phyloP scores from a whole-genome alignment of 1,140 invertebrate genomes.

The Trachymyrmex septentrionalis region DNA sequence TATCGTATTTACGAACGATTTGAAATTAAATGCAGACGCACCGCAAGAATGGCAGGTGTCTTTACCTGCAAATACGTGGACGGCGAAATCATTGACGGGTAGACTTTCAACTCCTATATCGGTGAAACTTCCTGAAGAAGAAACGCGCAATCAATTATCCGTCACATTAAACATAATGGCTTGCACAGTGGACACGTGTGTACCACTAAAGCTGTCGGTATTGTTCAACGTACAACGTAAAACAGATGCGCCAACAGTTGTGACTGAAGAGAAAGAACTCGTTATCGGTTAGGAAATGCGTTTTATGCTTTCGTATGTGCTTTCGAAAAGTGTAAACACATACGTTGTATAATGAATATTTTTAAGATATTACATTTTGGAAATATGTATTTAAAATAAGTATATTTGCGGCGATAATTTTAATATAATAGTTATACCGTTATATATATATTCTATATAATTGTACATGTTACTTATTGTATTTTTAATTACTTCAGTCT shows the following conservation, averaged over 20 bases:
- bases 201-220: constrained; percentile 84
- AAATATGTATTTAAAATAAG: constrained; percentile 18
- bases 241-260: constrained; percentile 67
- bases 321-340: neutral
- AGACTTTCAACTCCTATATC: constrained; percentile 79
- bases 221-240: constrained; percentile 84
- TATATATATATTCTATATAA: constrained; percentile 25
- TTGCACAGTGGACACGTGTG: constrained; percentile 85
- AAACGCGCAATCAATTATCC: constrained; percentile 75
- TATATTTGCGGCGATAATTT: too few relatives aligned
- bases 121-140: constrained; percentile 81
- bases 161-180: constrained; percentile 85
- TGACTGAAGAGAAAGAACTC: constrained; percentile 78
- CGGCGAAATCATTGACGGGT: constrained; percentile 78
- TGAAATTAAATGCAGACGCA: constrained; percentile 89
- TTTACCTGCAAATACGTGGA: constrained; percentile 80
- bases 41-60: constrained; percentile 89
- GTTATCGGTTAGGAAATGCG: constrained; percentile 51
- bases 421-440: neutral
- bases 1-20: constrained; percentile 85
- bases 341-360: neutral
- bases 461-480: neutral
- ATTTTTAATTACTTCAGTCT: neutral
- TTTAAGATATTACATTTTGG: constrained; percentile 10
- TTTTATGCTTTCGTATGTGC: constrained; percentile 8